Evolutionary conservation across 2,888 invertebrate genomes (phyloP).

Genomic region (Vannuccia rotundouncinata): DNA sequence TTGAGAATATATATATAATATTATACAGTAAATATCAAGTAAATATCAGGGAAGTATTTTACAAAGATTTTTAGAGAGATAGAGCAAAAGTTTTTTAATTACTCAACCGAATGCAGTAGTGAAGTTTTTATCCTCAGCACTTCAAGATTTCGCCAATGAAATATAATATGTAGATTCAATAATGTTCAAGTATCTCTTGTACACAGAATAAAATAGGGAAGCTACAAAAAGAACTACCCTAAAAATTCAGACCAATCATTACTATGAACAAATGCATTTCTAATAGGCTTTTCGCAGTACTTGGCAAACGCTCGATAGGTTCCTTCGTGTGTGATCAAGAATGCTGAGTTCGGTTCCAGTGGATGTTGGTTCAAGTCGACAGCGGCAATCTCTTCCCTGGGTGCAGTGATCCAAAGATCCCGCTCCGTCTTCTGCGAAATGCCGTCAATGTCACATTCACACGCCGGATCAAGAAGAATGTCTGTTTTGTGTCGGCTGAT

Average conservation of each 20-base stretch:
- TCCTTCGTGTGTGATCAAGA: neutral
- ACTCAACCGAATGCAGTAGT: no score
- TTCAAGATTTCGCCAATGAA: no score
- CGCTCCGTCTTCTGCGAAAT: neutral
- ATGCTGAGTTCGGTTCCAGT: neutral
- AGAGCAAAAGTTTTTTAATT: no score
- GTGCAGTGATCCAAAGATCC: neutral
- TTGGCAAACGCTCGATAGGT: neutral
- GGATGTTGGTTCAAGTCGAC: neutral
- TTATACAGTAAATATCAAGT: no score
- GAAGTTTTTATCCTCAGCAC: no score
- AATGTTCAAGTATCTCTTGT: no score
- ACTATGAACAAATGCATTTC: neutral
- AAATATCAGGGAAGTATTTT: no score
- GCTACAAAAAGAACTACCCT: no score
- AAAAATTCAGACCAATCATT: conserved; percentile 23
- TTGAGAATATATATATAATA: no score
- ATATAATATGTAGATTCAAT: no score
- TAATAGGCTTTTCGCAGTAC: neutral
- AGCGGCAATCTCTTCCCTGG: neutral
- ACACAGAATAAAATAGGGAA: no score
- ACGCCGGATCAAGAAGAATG: neutral
- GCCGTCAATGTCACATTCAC: neutral
- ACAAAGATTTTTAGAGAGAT: no score
- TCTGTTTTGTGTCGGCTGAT: neutral